Percentiles rank a stretch among this genome's conserved stretches.
phyloP scores from a whole-genome alignment of 2,888 invertebrate genomes.

The Harpalus rubripes region DNA sequence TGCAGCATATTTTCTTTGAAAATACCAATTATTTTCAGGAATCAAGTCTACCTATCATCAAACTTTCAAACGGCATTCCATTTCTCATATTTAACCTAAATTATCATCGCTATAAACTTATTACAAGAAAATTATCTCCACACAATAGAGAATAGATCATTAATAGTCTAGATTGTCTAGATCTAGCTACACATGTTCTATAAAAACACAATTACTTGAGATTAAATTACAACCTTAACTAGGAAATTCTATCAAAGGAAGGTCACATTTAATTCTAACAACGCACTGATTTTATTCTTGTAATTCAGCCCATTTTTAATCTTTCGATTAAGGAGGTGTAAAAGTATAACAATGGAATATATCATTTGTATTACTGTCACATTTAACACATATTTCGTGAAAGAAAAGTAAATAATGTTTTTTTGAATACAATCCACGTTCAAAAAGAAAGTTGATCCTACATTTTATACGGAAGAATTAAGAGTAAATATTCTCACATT shows the following conservation, averaged over 20 bases:
- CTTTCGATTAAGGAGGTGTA: not conserved
- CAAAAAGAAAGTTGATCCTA: not conserved
- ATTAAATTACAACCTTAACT: not conserved
- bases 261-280: not conserved
- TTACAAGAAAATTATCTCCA: constrained; percentile 12
- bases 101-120: not conserved
- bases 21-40: not conserved
- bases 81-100: constrained; percentile 31
- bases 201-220: not conserved
- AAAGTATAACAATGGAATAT: not conserved
- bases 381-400: constrained; percentile 21
- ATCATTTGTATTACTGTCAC: not conserved
- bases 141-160: constrained; percentile 15
- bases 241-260: not conserved
- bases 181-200: not conserved
- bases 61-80: constrained; percentile 20
- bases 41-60: not conserved
- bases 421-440: not conserved
- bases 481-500: constrained; percentile 3
- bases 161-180: not conserved
- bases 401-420: not conserved
- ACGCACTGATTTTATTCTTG: not conserved
- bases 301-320: not conserved
- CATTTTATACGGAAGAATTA: constrained; percentile 6
- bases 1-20: not conserved